Base-by-base conservation (phyloP, 2,888 invertebrate genomes). In the Drosophila rubida region DNA sequence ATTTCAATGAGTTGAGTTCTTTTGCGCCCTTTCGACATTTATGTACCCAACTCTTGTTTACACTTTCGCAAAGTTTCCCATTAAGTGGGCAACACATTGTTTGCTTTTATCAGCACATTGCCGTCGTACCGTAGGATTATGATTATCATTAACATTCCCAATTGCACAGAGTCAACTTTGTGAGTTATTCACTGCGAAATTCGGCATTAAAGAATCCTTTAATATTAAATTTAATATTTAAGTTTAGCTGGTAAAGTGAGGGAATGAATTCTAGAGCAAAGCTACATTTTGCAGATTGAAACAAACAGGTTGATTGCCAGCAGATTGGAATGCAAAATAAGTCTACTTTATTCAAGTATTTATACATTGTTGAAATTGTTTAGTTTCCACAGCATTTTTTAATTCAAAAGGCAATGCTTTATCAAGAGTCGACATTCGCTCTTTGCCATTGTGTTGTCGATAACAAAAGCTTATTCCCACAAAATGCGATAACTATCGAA, bases 1-100 rank as follows among this genome's bases (percentile, higher is more conserved):
- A 37, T 37, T 37, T 37, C 6, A 37, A 37, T 37, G 35, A 37
- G 35, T 37, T 37, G 35, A 37, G 35, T 37, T 14, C n/a, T 37
- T 37, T 37, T 35, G 1, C 7, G 5, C n/a, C 13, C 13, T 35
- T 35, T 13, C 35, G 35, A 37, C 35, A 37, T 37, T 37, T 37
- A 37, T 37, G 35, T 37, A 13, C 35, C 6, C 13, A 37, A 14
- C 32, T 32, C n/a, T 37, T 37, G 35, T 37, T 37, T 37, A 37
- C 35, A 37, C 35, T 37, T 37, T 37, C 2, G 13, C 2, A 37
- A 37, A 37, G 13, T 37, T 37, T 37, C 13, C 13, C 13, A 7
- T 37, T 14, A 37, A 37, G 35, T 37, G 13, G 13, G 7, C 2
- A 14, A 13, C 35, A 37, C 14, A 37, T 14, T 37, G 35, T 37